phyloP scores from a whole-genome alignment of 2,113 vertebrate genomes.

The Entomyzon cyanotis region DNA sequence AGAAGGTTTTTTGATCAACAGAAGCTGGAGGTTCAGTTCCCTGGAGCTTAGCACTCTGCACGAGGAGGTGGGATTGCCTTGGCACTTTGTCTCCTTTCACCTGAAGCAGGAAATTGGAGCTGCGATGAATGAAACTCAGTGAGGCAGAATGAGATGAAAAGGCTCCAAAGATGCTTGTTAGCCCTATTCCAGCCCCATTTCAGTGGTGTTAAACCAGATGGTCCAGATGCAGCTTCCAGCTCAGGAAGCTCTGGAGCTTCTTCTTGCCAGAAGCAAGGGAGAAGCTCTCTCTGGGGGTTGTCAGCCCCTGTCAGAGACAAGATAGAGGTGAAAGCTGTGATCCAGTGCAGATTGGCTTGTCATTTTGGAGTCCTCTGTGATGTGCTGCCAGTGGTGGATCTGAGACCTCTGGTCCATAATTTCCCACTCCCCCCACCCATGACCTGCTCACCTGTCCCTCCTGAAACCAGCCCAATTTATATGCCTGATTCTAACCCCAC shows the following conservation, averaged over 20 bases:
- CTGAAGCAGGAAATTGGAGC: conserved; percentile 32
- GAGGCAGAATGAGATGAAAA: conserved; percentile 42
- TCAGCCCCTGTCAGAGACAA: neutral
- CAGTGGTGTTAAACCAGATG: conserved; percentile 26
- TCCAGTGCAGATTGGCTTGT: neutral
- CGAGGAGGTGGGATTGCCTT: conserved; percentile 34
- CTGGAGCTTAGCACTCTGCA: conserved; percentile 49
- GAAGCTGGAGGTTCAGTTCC: conserved; percentile 56
- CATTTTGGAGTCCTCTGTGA: neutral
- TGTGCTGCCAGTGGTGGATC: neutral
- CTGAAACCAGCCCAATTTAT: neutral
- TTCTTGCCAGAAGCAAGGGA: neutral
- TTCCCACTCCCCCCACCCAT: rapidly evolving
- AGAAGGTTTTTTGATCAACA: conserved; percentile 59
- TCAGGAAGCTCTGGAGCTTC: conserved; percentile 13
- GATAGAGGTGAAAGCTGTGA: neutral
- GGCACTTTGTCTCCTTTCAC: conserved; percentile 38
- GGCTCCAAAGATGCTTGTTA: neutral
- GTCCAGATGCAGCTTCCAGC: conserved; percentile 17
- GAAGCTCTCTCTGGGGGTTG: neutral
- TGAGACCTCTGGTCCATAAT: neutral
- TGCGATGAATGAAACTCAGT: conserved; percentile 5
- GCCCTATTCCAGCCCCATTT: neutral
- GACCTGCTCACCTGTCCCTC: neutral
- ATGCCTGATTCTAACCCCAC: neutral